Conservation (phyloP, 2,113 vertebrate species). For the Cercopithecus mona region DNA sequence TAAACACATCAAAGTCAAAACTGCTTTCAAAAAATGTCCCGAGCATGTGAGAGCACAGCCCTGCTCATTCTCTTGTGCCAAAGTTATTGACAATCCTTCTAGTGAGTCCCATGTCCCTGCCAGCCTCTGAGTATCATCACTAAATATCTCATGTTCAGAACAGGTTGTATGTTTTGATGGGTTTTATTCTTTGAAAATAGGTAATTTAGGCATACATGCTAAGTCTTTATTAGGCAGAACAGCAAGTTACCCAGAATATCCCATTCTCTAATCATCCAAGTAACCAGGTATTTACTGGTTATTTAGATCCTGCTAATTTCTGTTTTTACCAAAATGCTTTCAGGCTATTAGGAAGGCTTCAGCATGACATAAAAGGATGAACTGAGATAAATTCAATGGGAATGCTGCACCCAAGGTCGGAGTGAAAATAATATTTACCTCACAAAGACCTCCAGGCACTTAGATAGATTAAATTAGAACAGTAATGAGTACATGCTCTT, state of each 20-base stretch:
- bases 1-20: background rate
- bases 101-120: fast-evolving
- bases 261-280: background rate
- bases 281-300: constrained; percentile 21
- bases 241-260: constrained; percentile 37
- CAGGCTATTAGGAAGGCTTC: constrained; percentile 16
- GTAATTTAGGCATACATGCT: background rate
- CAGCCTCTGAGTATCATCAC: background rate
- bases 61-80: background rate
- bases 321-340: constrained; percentile 28
- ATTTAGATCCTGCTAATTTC: constrained; percentile 39
- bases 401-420: constrained; percentile 6
- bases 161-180: background rate
- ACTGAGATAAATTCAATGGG: constrained; percentile 46
- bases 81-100: background rate
- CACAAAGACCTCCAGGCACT: constrained; percentile 11
- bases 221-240: background rate
- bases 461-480: constrained; percentile 67
- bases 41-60: background rate
- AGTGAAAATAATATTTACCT: constrained; percentile 52
- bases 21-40: background rate
- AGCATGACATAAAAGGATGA: constrained; percentile 12
- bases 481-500: constrained; percentile 37
- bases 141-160: background rate
- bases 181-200: constrained; percentile 18